phyloP scores from a whole-genome alignment of 2,888 invertebrate genomes.

The Drosophila imparisetae region DNA sequence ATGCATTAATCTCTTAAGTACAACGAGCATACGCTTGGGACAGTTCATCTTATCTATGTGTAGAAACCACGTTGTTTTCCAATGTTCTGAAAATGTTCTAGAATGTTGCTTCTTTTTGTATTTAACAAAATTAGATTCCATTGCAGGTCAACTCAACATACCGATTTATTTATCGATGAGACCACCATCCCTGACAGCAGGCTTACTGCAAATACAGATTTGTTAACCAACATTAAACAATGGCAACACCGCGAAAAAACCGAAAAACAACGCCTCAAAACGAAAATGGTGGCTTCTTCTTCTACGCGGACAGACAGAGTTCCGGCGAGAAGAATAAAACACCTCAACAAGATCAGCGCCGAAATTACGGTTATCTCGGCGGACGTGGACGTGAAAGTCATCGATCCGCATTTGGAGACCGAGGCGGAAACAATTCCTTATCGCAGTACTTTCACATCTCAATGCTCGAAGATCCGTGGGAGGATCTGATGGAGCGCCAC shows the following conservation, averaged over 20 bases:
- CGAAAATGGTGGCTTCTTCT: conserved; percentile 22
- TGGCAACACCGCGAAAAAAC: conserved; percentile 74
- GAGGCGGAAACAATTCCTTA: conserved; percentile 21
- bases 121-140: not conserved
- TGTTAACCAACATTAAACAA: conserved; percentile 52
- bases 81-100: not conserved
- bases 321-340: conserved; percentile 22
- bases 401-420: conserved; percentile 19
- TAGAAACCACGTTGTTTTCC: not conserved
- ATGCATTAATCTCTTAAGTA: not conserved
- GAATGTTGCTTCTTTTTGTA: not conserved
- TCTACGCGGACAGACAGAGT: conserved; percentile 45
- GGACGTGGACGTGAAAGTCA: conserved; percentile 25
- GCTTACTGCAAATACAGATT: not conserved
- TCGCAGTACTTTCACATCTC: conserved; percentile 77
- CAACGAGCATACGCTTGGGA: not conserved
- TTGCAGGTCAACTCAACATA: not conserved
- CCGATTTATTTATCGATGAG: conserved; percentile 26
- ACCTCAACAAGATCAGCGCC: conserved; percentile 24
- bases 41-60: not conserved
- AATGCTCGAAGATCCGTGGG: conserved; percentile 84
- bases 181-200: conserved; percentile 15
- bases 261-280: conserved; percentile 32
- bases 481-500: conserved; percentile 75
- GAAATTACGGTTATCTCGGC: conserved; percentile 47